These are phyloP conservation scores for Enteromius paludinosus DNA, from an alignment of 2,797 vertebrate species.

Conservation along the genomic window DNA sequence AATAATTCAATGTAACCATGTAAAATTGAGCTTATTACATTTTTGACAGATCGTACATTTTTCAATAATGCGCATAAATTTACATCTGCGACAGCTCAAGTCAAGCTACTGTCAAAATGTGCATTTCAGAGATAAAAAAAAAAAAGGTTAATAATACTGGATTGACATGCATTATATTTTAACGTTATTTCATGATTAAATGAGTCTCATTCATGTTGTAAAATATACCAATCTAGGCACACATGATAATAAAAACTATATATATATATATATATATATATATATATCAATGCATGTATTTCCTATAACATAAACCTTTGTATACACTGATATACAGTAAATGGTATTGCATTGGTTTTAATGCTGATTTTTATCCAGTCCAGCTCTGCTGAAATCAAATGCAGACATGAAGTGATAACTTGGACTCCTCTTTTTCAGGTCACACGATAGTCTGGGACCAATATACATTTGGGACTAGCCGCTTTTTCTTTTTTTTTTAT, in stretches of 20 bases:
- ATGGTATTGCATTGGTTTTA: not conserved
- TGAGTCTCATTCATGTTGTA: not conserved
- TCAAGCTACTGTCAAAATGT: not conserved
- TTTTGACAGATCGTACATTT: not conserved
- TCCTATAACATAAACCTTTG: not conserved
- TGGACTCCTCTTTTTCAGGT: constrained; percentile 72
- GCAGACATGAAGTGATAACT: constrained; percentile 19
- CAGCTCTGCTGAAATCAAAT: not conserved
- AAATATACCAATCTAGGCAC: not conserved
- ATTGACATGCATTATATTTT: not conserved
- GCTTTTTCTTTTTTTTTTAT: constrained; percentile 52
- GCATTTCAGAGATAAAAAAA: not conserved
- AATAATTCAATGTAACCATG: not conserved
- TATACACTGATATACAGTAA: no score
- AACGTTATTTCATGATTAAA: not conserved
- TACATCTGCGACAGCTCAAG: not conserved
- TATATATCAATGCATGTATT: not conserved
- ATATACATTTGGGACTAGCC: constrained; percentile 61
- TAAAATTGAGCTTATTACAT: not conserved
- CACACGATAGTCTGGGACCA: constrained; percentile 78
- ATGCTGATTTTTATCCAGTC: not conserved
- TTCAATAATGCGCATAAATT: not conserved
- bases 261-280: no score
- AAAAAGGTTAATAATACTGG: not conserved
- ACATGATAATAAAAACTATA: not conserved